A percentile compares a stretch with the other conserved stretches of the same genome.
Conservation (phyloP, 92 coral and sea anemone genomes). For the Bergia sp. region DNA sequence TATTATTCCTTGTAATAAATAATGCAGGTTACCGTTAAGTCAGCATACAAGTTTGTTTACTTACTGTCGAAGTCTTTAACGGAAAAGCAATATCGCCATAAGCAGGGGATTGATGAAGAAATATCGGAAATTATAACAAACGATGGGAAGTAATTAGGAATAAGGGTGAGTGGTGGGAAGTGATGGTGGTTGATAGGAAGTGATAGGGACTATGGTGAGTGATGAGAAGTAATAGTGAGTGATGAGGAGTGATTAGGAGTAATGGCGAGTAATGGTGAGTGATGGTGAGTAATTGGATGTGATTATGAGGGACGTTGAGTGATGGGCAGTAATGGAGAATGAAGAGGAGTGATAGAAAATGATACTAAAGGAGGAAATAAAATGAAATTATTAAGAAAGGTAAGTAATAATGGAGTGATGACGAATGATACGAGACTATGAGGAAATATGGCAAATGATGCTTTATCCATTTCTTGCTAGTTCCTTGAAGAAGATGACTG, state of each 20-base stretch:
- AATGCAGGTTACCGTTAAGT: conserved; percentile 59
- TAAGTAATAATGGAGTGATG: neutral
- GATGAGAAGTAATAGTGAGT: neutral
- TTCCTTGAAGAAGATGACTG: conserved; percentile 84
- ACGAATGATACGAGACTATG: neutral
- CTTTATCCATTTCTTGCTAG: conserved; percentile 22
- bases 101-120: no score
- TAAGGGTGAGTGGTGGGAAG: neutral
- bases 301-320: no score
- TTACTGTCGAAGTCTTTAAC: no score
- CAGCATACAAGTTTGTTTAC: no score
- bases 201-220: no score
- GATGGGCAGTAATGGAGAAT: neutral
- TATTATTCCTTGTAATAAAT: conserved; percentile 51
- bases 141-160: neutral
- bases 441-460: neutral
- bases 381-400: neutral
- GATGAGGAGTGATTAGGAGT: neutral
- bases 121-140: no score
- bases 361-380: no score
- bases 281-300: neutral
- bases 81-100: no score
- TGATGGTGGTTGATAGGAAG: neutral
- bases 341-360: neutral
- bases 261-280: no score